Conservation (phyloP, 2,113 vertebrate genomes). For the Chlorodrepanis virens region DNA sequence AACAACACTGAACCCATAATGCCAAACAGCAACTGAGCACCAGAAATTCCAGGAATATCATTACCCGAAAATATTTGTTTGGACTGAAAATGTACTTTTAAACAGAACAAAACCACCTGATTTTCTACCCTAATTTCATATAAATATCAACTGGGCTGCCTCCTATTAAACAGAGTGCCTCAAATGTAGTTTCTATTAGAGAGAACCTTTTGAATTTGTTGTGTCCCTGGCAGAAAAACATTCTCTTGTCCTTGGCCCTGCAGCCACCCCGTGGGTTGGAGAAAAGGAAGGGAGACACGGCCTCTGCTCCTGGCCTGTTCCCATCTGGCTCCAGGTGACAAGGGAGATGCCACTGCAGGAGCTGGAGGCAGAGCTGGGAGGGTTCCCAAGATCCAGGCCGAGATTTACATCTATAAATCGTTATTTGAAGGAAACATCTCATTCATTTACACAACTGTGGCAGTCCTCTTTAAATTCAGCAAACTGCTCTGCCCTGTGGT, state of each 20-base stretch:
- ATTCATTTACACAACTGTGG: conserved; percentile 11
- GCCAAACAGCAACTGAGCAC: not conserved
- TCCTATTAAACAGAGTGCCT: not conserved
- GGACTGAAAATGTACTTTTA: not conserved
- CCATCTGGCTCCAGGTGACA: not conserved
- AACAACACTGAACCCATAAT: not conserved
- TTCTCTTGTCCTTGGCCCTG: not conserved
- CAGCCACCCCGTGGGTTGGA: not conserved
- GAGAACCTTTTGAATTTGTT: not conserved
- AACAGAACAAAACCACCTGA: not conserved
- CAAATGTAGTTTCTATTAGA: not conserved
- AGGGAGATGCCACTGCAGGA: conserved; percentile 11
- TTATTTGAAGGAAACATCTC: conserved; percentile 48
- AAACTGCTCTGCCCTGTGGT: not conserved
- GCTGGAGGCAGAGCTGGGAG: not conserved
- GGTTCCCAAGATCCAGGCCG: not conserved
- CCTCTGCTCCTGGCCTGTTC: conserved; percentile 25
- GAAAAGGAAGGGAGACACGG: not conserved
- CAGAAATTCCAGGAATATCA: not conserved
- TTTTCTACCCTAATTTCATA: not conserved
- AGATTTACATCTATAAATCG: conserved; percentile 42
- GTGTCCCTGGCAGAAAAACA: not conserved
- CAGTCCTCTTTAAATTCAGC: conserved; percentile 5
- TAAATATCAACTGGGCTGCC: not conserved
- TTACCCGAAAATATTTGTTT: not conserved